Percentiles rank a stretch among this genome's conserved stretches.
These are phyloP conservation scores for Chymomyza costata DNA, from an alignment of 1,140 invertebrate species.

Conservation along the genomic window DNA sequence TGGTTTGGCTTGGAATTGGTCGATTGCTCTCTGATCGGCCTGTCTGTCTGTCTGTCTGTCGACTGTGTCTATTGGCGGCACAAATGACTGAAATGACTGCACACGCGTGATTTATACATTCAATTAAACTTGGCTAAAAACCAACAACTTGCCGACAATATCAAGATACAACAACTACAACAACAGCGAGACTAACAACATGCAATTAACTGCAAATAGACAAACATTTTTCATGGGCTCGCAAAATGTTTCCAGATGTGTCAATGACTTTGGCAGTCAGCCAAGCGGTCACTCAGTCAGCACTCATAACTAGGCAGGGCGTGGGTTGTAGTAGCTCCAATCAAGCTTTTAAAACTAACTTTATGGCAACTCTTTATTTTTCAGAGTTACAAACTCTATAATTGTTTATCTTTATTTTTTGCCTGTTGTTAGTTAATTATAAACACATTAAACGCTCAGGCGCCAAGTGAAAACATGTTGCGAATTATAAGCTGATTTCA, in stretches of 20 bases:
- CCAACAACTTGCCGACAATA: constrained; percentile 30
- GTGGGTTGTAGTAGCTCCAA: too few relatives aligned
- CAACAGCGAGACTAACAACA: too few relatives aligned
- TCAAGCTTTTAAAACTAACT: too few relatives aligned
- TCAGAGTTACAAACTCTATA: too few relatives aligned
- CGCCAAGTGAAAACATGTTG: too few relatives aligned
- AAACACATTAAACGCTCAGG: neutral
- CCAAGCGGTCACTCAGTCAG: too few relatives aligned
- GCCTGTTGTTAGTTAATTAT: constrained; percentile 27
- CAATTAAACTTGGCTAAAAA: constrained; percentile 46
- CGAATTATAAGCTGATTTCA: too few relatives aligned
- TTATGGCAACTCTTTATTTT: too few relatives aligned
- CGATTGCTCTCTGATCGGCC: constrained; percentile 13
- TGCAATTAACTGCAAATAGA: too few relatives aligned
- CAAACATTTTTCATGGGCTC: constrained; percentile 26
- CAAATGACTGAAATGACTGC: constrained; percentile 62
- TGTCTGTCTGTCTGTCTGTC: constrained; percentile 43
- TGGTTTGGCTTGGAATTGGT: neutral
- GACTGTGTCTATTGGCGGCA: constrained; percentile 20
- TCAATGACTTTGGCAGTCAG: constrained; percentile 7
- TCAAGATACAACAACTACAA: constrained; percentile 12
- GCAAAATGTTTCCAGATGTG: constrained; percentile 16
- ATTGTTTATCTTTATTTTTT: too few relatives aligned
- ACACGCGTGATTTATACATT: constrained; percentile 64
- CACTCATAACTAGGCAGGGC: too few relatives aligned